A percentile compares a stretch with the other conserved stretches of the same genome.
phyloP scores from a whole-genome alignment of 2,797 vertebrate genomes.

The Chloroceryle inda region DNA sequence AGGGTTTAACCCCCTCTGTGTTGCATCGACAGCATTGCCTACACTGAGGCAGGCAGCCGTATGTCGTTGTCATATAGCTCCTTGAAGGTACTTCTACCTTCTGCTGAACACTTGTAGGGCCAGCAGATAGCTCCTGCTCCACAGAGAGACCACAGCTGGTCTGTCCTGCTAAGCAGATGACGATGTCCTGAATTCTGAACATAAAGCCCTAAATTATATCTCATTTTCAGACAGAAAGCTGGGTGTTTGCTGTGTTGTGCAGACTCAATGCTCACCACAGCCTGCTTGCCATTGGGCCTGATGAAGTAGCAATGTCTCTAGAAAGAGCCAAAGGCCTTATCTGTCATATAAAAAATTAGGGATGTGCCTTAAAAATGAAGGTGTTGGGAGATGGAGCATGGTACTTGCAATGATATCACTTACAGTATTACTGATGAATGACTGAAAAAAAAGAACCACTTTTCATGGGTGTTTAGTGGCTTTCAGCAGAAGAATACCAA shows the following conservation, averaged over 20 bases:
- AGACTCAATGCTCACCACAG: rapidly evolving
- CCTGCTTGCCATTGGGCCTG: not conserved
- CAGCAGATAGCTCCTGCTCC: not conserved
- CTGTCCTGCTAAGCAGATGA: not conserved
- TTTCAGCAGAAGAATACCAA: not conserved
- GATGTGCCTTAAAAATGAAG: not conserved
- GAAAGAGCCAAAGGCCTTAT: not conserved
- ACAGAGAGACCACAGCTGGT: not conserved
- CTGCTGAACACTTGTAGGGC: not conserved
- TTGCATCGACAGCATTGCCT: not conserved
- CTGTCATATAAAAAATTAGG: not conserved
- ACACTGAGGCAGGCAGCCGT: not conserved
- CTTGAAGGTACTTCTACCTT: not conserved
- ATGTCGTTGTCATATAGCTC: not conserved
- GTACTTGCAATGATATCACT: not conserved
- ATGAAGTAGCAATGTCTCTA: not conserved
- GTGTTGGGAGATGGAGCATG: not conserved
- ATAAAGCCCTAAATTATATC: not conserved
- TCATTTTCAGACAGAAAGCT: not conserved
- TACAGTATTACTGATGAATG: not conserved
- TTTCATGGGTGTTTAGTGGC: not conserved
- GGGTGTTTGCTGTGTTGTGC: not conserved
- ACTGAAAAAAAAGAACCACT: not conserved
- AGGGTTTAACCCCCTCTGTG: rapidly evolving
- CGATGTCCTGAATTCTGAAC: not conserved